Evolutionary conservation across 2,113 vertebrate genomes (phyloP).

Genomic region (Nannospalax galili): DNA sequence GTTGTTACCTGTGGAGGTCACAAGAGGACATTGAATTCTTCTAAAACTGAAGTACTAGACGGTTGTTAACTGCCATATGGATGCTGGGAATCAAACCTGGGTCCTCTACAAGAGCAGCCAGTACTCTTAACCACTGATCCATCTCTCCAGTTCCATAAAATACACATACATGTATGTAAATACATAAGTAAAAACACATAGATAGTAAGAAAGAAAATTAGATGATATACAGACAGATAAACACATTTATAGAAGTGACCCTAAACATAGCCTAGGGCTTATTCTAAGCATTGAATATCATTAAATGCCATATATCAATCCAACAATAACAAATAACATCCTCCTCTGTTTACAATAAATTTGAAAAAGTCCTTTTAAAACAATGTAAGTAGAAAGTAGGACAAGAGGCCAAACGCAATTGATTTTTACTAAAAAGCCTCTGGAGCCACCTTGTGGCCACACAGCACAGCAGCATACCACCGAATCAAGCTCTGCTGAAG

Average conservation of each 20-base stretch:
- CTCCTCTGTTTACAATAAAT: background rate
- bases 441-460: slow-evolving; percentile 66
- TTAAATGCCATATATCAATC: background rate
- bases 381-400: background rate
- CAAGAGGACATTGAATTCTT: no score
- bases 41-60: no score
- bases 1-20: no score
- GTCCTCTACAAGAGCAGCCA: no score
- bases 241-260: background rate
- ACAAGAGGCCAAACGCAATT: rapidly evolving
- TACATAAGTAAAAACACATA: background rate
- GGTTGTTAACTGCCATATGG: no score
- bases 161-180: background rate
- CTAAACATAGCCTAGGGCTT: background rate
- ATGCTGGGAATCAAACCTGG: no score
- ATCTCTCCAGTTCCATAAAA: background rate
- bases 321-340: background rate
- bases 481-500: background rate
- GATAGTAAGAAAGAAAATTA: background rate
- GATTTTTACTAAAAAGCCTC: slow-evolving; percentile 45
- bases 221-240: background rate
- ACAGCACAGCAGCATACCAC: rapidly evolving
- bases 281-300: background rate
- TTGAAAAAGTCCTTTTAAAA: background rate
- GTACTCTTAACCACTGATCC: no score